phyloP scores from a whole-genome alignment of 2,797 vertebrate genomes.

The Clarias laeviceps region DNA sequence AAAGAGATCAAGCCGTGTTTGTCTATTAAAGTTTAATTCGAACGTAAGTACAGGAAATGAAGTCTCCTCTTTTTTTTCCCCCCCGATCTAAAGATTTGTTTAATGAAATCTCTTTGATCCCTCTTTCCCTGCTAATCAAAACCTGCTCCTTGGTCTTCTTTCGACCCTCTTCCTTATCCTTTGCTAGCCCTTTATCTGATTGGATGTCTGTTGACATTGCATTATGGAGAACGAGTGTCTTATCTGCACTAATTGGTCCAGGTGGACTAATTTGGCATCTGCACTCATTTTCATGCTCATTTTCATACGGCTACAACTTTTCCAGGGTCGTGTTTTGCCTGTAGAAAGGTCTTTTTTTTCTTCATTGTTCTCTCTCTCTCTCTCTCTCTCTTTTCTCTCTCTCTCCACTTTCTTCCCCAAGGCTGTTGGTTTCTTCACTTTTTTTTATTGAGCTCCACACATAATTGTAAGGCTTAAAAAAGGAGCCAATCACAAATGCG shows the following conservation, averaged over 20 bases:
- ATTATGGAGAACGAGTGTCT: slow-evolving; percentile 72
- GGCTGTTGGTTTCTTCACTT: slow-evolving; percentile 61
- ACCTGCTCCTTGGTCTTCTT: slow-evolving; percentile 58
- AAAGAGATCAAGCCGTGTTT: slow-evolving; percentile 79
- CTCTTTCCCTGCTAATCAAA: slow-evolving; percentile 74
- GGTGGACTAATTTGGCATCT: slow-evolving; percentile 83
- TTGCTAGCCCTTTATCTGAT: slow-evolving; percentile 62
- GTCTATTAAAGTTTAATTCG: slow-evolving; percentile 78
- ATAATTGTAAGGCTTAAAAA: slow-evolving; percentile 60
- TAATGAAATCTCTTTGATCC: slow-evolving; percentile 80
- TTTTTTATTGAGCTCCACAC: slow-evolving; percentile 61
- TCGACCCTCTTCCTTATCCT: slow-evolving; percentile 64
- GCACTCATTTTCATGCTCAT: slow-evolving; percentile 68
- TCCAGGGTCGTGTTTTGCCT: slow-evolving; percentile 74
- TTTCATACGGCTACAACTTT: slow-evolving; percentile 70
- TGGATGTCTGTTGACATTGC: slow-evolving; percentile 83
- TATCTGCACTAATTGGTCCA: slow-evolving; percentile 83
- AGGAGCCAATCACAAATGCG: background rate
- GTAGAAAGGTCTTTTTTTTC: slow-evolving; percentile 60
- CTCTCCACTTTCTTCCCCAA: slow-evolving; percentile 67
- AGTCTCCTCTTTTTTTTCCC: slow-evolving; percentile 64
- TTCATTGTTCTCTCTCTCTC: slow-evolving; percentile 11
- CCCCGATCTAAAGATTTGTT: slow-evolving; percentile 78
- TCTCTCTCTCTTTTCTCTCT: slow-evolving; percentile 1
- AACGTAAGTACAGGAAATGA: slow-evolving; percentile 78